Evolutionary conservation across 2,888 invertebrate species (phyloP).

Genomic region (Athalia cordata): DNA sequence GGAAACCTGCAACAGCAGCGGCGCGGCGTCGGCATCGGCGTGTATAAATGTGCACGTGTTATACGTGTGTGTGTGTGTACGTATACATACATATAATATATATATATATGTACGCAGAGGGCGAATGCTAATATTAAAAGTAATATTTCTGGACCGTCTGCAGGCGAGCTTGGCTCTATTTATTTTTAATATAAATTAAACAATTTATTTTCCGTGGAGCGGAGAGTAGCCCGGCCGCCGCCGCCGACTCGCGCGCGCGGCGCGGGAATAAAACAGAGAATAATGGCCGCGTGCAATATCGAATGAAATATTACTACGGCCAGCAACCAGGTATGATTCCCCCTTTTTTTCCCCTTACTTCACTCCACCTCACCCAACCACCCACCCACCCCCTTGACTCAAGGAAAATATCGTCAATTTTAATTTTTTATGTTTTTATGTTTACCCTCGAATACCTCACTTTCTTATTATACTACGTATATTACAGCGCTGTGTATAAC

Average conservation of each 20-base stretch:
- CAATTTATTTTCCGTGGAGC: conserved; percentile 75
- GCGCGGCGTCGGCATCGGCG: background rate
- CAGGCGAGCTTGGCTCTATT: conserved; percentile 65
- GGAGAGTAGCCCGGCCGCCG: conserved; percentile 46
- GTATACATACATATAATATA: too few species aligned
- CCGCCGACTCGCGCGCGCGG: conserved; percentile 51
- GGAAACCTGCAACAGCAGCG: too few species aligned
- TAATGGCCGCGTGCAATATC: conserved; percentile 72
- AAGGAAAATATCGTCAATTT: conserved; percentile 42
- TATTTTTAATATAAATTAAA: conserved; percentile 76
- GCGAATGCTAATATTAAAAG: conserved; percentile 73
- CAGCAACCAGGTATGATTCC: conserved; percentile 45
- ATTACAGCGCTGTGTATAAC: conserved; percentile 22
- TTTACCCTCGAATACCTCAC: conserved; percentile 29
- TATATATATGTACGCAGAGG: conserved; percentile 22
- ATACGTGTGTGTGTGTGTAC: background rate
- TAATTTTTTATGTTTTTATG: conserved; percentile 30
- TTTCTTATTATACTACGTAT: conserved; percentile 43
- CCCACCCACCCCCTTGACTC: conserved; percentile 12
- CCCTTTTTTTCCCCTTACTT: conserved; percentile 12
- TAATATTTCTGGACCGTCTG: conserved; percentile 73
- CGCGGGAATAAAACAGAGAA: conserved; percentile 69
- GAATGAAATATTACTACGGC: conserved; percentile 70
- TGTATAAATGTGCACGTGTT: background rate
- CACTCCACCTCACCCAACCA: conserved; percentile 33